Evolutionary conservation across 2,797 vertebrate genomes (phyloP), one percentile per base, ranked within the genome.

Genomic region (Clarias pachynema): DNA sequence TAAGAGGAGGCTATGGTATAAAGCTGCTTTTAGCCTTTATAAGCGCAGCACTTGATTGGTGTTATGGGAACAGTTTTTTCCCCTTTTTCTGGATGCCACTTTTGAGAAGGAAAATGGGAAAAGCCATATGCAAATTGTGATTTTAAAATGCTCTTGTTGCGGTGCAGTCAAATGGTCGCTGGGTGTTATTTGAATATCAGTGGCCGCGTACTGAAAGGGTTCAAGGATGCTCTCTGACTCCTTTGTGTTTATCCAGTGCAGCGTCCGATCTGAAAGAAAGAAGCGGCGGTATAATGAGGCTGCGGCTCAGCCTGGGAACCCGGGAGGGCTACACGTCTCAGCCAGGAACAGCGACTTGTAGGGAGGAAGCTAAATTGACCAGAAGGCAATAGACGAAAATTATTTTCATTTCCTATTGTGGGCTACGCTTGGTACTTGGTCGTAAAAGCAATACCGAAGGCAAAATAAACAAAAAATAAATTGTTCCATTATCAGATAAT

Each of bases 161-260:
- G 83, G 93, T 91, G 96, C 96, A 95, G 96, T 96, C 96, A 97
- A 97, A 99, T 95, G 96, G 96, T 95, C 95, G 89, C 95, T 96
- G 96, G 95, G 91, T 95, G 97, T 96, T 98, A 99, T 99, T 99
- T 99, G 97, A 99, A 99, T 99, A 97, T 97, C 96, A 97, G 96
- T 97, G 96, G 97, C 96, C 96, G 95, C 94, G 96, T 92, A 94
- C 93, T 99, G 97, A 99, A 98, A 98, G 95, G 97, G 96, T 97
- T 98, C 97, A 97, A 98, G 97, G 98, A 99, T 97, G 97, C 97
- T 97, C 96, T 96, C 97, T 95, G 97, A 96, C 95, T 97, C 97
- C 97, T 98, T 99, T 99, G 98, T 99, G 97, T 97, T 97, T 96
- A 97, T 95, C 96, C 97, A 98, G 95, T 96, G 97, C 97, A 97